These are phyloP conservation scores for Chloroclysta siterata DNA, from an alignment of 2,888 invertebrate genomes.

Conservation along the genomic window DNA sequence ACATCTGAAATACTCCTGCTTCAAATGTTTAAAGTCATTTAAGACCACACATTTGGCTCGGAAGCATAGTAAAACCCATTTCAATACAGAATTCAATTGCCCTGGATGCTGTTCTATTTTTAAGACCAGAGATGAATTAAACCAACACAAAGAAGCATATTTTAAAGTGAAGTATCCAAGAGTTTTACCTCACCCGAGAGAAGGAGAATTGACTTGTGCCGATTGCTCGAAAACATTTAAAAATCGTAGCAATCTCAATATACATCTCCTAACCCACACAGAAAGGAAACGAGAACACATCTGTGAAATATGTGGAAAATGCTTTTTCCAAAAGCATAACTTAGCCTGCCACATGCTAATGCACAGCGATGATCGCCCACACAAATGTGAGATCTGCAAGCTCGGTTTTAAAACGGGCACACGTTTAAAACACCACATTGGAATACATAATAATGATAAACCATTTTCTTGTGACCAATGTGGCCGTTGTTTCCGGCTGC, in stretches of 20 bases:
- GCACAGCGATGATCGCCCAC: constrained; percentile 64
- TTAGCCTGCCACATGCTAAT: constrained; percentile 57
- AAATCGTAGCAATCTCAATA: constrained; percentile 54
- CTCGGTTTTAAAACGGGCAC: constrained; percentile 55
- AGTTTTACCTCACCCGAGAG: constrained; percentile 38
- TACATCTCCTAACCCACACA: constrained; percentile 85
- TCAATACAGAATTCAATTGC: constrained; percentile 53
- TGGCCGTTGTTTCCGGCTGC: constrained; percentile 56
- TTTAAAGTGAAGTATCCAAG: constrained; percentile 50
- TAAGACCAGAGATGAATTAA: constrained; percentile 49
- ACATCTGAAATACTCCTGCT: constrained; percentile 81
- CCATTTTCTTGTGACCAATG: constrained; percentile 64
- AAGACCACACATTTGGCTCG: constrained; percentile 43
- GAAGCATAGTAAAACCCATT: constrained; percentile 52
- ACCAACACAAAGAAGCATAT: constrained; percentile 53
- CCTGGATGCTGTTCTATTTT: constrained; percentile 63
- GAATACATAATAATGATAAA: constrained; percentile 56
- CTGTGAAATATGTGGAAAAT: constrained; percentile 70
- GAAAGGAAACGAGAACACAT: constrained; percentile 66
- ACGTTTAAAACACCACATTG: constrained; percentile 58
- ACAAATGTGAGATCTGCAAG: constrained; percentile 69
- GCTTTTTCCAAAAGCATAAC: constrained; percentile 59
- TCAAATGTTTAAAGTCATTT: constrained; percentile 60
- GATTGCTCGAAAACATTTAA: constrained; percentile 65
- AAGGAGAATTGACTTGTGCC: constrained; percentile 47